Evolutionary conservation across 2,888 invertebrate species (phyloP), one percentile per base, ranked within the genome.

Genomic region (Lottia gigantea): DNA sequence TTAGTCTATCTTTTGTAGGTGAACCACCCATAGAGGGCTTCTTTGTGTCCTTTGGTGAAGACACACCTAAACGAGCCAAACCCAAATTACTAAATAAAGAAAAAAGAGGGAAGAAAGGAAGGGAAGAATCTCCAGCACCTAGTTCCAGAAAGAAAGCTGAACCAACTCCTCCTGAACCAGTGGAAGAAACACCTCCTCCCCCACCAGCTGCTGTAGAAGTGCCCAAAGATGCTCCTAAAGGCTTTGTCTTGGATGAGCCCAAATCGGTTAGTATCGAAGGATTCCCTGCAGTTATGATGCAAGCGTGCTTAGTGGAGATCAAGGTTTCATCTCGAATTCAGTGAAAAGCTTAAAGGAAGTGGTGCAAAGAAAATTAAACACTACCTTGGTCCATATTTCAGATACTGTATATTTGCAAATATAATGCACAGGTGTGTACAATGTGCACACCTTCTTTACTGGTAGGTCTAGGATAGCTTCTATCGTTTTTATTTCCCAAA

Each of bases 41-140:
- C 90, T 97, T 97, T 89, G 95, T 97, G 85, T 95, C 95, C 67
- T 96, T 97, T 87, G 96, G 96, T 86, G 95, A 95, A 71, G 25
- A 63, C 47, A 93, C 86, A 19, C 87, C 85, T 0, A 84, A 93
- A 46, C 74, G 95, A 83, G 95, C 95, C 19, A 96, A 96, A 88
- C 96, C 80, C 3, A 72, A 70, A 61, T 64, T 71, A 11, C 67
- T 71, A 19, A 70, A 69, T 49, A 71, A 67, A 40, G 63, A 66
- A 46, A 62, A 46, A 15, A 45, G 31, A 16, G 46, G 14, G 1
- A 64, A 49, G n/a, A 67, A 46, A 55, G 71, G 67, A n/a, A n/a
- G 31, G 0, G 14, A 63, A 12, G 71, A 71, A 3, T 45, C n/a
- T 15, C 45, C 61, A n/a, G 40, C 40, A 2, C 63, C n/a, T n/a